Evolutionary conservation across 2,888 invertebrate species (phyloP).

Genomic region (Pristionchus exspectatus): DNA sequence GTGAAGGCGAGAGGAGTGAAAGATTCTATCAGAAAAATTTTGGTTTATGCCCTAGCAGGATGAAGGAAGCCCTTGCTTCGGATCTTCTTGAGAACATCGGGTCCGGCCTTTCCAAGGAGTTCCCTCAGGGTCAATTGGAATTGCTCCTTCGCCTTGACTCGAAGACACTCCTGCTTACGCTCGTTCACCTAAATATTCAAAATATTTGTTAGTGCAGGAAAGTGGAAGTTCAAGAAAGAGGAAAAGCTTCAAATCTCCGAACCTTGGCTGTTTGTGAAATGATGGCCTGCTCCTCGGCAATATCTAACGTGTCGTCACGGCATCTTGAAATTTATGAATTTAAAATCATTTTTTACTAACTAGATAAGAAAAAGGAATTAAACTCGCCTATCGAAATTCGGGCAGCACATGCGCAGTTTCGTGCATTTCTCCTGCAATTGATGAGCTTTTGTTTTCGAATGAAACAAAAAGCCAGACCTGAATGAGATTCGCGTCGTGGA

Average conservation of each 20-base stretch:
- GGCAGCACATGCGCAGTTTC: constrained; percentile 67
- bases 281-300: constrained; percentile 63
- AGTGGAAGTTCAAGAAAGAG: not conserved
- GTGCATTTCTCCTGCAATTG: constrained; percentile 67
- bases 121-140: constrained; percentile 60
- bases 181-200: constrained; percentile 62
- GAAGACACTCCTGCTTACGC: constrained; percentile 66
- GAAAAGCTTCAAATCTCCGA: not conserved
- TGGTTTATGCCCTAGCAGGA: not conserved
- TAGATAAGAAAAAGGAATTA: not conserved
- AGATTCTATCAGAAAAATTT: not conserved
- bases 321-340: constrained; percentile 62
- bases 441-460: not conserved
- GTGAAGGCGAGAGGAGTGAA: constrained; percentile 29
- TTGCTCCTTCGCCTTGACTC: constrained; percentile 64
- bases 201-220: no score
- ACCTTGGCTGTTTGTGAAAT: constrained; percentile 65
- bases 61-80: constrained; percentile 36
- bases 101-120: constrained; percentile 48
- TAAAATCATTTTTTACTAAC: not conserved
- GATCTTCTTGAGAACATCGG: constrained; percentile 52
- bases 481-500: constrained; percentile 67
- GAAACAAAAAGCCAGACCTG: constrained; percentile 59
- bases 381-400: constrained; percentile 65
- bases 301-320: constrained; percentile 67